Evolutionary conservation across 2,888 invertebrate genomes (phyloP), one percentile per base, ranked within the genome.

Genomic region (Polyommatus icarus): DNA sequence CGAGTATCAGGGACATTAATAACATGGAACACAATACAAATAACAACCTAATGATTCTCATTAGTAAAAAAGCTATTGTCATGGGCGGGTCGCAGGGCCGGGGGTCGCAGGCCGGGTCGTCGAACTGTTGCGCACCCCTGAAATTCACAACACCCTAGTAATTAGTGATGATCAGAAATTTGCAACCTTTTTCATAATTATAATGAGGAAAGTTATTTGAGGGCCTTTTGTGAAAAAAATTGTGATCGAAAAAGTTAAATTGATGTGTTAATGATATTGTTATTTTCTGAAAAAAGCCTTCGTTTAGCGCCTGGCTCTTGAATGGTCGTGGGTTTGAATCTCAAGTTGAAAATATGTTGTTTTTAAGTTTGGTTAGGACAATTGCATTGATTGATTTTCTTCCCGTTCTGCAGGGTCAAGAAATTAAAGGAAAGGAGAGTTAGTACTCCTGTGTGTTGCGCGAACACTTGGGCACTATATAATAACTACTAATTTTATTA

Each of bases 121-220:
- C 89, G 92, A 92, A 88, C 92, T 86, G 87, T 85, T 80, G 81
- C 83, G 83, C 84, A 83, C 85, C 85, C 85, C 84, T 82, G 82
- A 73, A 67, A 29, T 32, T 67, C 29, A 67, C 5, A 32, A 6
- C 67, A 67, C 67, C 76, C 15, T 84, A 84, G 88, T 91, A 92
- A 92, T 92, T 91, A 91, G 91, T 89, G 91, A 91, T 90, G 88
- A 90, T 91, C 88, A 88, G 81, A 84, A 90, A 88, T 84, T 88
- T 84, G 84, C 84, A 86, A 84, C 83, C 82, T 84, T 83, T 85
- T 86, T 85, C 84, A 81, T 81, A 84, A 61, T 87, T 87, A 87
- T 86, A 88, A 90, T 85, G 85, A 88, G 85, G 80, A 82, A 83
- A 87, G 88, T 83, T 87, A 81, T 79, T 79, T 76, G 67, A 32